Conservation (phyloP, 2,888 invertebrate species). For the Volucella bombylans region DNA sequence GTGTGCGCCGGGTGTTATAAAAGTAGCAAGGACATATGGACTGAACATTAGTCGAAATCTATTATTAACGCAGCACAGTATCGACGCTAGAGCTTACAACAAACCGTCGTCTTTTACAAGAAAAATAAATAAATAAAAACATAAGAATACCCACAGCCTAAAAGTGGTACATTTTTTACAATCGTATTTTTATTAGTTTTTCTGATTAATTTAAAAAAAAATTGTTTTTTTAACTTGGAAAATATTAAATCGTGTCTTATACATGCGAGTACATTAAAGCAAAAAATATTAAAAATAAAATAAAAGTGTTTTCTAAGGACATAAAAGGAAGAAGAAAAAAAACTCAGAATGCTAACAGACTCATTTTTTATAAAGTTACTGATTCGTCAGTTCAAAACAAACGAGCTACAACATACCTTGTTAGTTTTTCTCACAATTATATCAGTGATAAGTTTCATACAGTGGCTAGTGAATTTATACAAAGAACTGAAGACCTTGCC, state of each 20-base stretch:
- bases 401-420: constrained; percentile 80
- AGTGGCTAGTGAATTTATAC: constrained; percentile 80
- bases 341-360: constrained; percentile 78
- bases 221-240: constrained; percentile 26
- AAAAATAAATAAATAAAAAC: neutral
- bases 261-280: neutral
- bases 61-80: constrained; percentile 80
- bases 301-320: constrained; percentile 27
- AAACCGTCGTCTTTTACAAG: constrained; percentile 41
- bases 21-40: constrained; percentile 83
- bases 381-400: constrained; percentile 79
- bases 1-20: constrained; percentile 81
- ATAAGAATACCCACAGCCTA: neutral
- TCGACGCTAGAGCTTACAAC: constrained; percentile 68
- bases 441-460: constrained; percentile 80
- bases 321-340: constrained; percentile 17
- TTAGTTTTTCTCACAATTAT: constrained; percentile 80
- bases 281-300: constrained; percentile 6
- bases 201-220: neutral
- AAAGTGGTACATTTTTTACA: too few species aligned
- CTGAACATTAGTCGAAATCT: constrained; percentile 83
- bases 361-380: constrained; percentile 80
- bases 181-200: neutral
- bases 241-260: constrained; percentile 8
- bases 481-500: constrained; percentile 85